Evolutionary conservation across 1,140 invertebrate species (phyloP), one percentile per base, ranked within the genome.

Genomic region (Scaptomyza pallida): DNA sequence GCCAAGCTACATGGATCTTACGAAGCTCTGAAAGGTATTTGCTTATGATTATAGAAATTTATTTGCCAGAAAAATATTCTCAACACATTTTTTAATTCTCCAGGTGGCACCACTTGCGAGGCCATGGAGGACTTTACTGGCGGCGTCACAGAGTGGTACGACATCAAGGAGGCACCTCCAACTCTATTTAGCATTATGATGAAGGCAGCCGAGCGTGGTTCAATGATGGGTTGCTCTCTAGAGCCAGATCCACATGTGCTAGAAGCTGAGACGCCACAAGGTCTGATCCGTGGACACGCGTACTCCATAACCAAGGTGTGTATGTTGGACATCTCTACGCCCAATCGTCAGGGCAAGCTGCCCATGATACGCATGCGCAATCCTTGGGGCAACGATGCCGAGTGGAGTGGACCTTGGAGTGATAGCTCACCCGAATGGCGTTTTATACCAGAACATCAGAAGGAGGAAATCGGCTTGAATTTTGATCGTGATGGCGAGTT

Each of bases 51-150:
- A 52, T 21, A 52, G 3, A 9, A n/a, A n/a, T n/a, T n/a, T n/a
- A n/a, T 64, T 54, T 23, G 9, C 33, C 1, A n/a, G 4, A 0
- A 2, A 37, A n/a, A 37, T 12, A 1, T 37, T n/a, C n/a, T 35
- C 33, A n/a, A n/a, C n/a, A n/a, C n/a, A 37, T 4, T 37, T 3
- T 4, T 3, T 37, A 4, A 5, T 9, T 33, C 6, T 45, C 1
- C 21, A 92, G 99, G 99, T 54, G 99, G 99, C 33, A 97, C 97
- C 1, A 99, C 98, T 0, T 97, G 97, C 85, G 99, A 99, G 92
- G 99, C 98, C 0, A 98, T 99, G 96, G 98, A 99, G 91, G 99
- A 99, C 93, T 99, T 99, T 90, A 99, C 98, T 10, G 98, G 98
- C 9, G 98, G 98, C 35, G 96, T 99, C 0, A 97, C 97, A 0